Percentiles rank a stretch among this genome's conserved stretches.
These are phyloP conservation scores for Triops cancriformis DNA, from an alignment of 1,140 invertebrate genomes.

Conservation along the genomic window DNA sequence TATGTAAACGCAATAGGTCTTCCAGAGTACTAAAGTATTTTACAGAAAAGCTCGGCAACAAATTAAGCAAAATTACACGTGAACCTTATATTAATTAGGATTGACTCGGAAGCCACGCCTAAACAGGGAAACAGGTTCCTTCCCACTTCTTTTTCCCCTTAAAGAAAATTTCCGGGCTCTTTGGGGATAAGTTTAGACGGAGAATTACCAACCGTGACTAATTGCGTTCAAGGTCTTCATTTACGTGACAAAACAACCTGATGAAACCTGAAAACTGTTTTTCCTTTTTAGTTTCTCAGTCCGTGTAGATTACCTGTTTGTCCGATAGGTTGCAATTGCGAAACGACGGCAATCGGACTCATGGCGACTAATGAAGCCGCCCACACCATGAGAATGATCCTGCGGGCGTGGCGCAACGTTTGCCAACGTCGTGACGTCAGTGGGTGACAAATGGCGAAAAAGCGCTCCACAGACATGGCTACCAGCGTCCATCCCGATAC, in stretches of 20 bases:
- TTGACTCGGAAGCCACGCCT: too few relatives aligned
- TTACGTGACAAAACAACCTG: neutral
- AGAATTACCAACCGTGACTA: too few relatives aligned
- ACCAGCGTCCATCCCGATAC: slow-evolving; percentile 58
- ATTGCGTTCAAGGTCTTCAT: too few relatives aligned
- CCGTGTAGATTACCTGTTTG: slow-evolving; percentile 40
- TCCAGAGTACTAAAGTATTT: too few relatives aligned
- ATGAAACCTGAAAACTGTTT: neutral
- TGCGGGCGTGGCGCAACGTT: slow-evolving; percentile 54
- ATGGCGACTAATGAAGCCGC: slow-evolving; percentile 44
- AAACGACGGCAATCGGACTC: slow-evolving; percentile 55
- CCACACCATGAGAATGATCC: slow-evolving; percentile 48
- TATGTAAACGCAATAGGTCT: too few relatives aligned
- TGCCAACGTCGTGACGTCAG: slow-evolving; percentile 55
- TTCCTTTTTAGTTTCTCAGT: neutral
- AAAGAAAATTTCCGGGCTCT: too few relatives aligned
- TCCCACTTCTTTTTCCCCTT: too few relatives aligned
- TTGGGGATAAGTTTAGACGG: too few relatives aligned
- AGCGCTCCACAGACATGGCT: slow-evolving; percentile 58
- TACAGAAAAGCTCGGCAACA: too few relatives aligned
- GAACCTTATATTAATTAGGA: too few relatives aligned
- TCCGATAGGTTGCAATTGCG: slow-evolving; percentile 48
- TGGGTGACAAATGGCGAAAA: slow-evolving; percentile 60
- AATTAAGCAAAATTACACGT: too few relatives aligned
- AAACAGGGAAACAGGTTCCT: too few relatives aligned